Base-by-base conservation (phyloP, 2,797 vertebrate genomes). In the Cryptoprocta ferox region DNA sequence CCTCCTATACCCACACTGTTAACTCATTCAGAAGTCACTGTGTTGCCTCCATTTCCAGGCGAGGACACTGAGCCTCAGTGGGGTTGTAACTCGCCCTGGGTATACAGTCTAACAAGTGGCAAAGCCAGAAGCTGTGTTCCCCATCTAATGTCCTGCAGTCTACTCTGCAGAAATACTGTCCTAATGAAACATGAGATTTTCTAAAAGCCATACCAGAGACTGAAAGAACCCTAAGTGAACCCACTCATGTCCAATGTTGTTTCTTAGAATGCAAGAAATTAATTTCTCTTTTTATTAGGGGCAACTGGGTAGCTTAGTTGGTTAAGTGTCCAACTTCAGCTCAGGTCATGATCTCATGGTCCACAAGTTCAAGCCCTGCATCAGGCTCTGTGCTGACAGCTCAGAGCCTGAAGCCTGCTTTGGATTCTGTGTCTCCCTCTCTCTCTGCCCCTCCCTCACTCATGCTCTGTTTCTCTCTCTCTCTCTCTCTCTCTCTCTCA, bases 211-310 rank as follows among this genome's bases (percentile, higher is more conserved):
- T 70, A 35, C 4, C 70, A 73, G 65, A 83, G 45, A 73, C 2
- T 2, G 10, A 30, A 85, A 91, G 65, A 81, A 82, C 19, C 32
- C 0, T 1, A 87, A 61, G 24, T 7, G 3, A 81, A 65, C 13
- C 56, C 71, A 53, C 0, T 10, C 24, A 7, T 28, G 7, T 19
- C 18, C 28, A 7, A 6, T 18, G 32, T 15, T 39, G 28, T 84
- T 96, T 42, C 70, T 81, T 87, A 79, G 39, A 75, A 66, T 12
- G 30, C 50, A 66, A 82, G 32, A 85, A 93, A 85, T 18, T 1
- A 76, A 89, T 42, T 79, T 76, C 12, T 81, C 30, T 65, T 88
- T 85, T 48, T 71, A 45, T n/a, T 37, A 45, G 8, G 56, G 56
- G 56, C 7, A 0, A 2, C 56, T 56, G 56, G 56, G 56, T 56